phyloP scores from a whole-genome alignment of 2,797 vertebrate species.

The Sebastes vulpes region DNA sequence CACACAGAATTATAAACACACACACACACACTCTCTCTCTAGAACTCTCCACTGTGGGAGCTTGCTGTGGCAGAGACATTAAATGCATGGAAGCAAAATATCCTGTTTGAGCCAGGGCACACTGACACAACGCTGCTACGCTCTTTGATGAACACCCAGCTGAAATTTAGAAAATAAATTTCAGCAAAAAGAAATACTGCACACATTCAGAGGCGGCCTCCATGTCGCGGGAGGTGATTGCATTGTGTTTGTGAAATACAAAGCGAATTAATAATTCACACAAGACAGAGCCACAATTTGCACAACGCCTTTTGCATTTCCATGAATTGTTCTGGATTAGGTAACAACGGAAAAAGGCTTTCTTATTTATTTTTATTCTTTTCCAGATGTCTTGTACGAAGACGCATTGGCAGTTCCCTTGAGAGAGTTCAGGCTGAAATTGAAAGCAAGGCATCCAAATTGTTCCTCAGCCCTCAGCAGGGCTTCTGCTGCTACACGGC shows the following conservation, averaged over 20 bases:
- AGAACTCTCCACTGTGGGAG: slow-evolving; percentile 29
- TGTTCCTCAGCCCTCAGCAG: slow-evolving; percentile 62
- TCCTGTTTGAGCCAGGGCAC: slow-evolving; percentile 35
- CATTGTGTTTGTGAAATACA: slow-evolving; percentile 36
- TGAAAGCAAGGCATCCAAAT: slow-evolving; percentile 67
- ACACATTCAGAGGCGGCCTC: slow-evolving; percentile 2
- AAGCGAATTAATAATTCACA: slow-evolving; percentile 34
- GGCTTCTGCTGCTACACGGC: slow-evolving; percentile 50
- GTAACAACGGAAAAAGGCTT: background rate
- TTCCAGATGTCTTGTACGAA: background rate
- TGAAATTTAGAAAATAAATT: slow-evolving; percentile 22
- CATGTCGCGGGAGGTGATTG: slow-evolving; percentile 7
- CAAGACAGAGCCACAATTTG: background rate
- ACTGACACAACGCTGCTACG: slow-evolving; percentile 21
- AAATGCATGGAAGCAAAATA: slow-evolving; percentile 43
- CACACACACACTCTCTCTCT: background rate
- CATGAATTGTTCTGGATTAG: slow-evolving; percentile 8
- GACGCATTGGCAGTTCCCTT: slow-evolving; percentile 27
- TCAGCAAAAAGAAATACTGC: slow-evolving; percentile 11
- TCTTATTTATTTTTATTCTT: background rate
- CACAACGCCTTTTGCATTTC: background rate
- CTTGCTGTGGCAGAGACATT: slow-evolving; percentile 31
- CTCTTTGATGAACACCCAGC: slow-evolving; percentile 33
- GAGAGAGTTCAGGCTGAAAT: slow-evolving; percentile 50
- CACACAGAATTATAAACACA: slow-evolving; percentile 16